phyloP scores from a whole-genome alignment of 2,888 invertebrate species.

The Mystacides longicornis region DNA sequence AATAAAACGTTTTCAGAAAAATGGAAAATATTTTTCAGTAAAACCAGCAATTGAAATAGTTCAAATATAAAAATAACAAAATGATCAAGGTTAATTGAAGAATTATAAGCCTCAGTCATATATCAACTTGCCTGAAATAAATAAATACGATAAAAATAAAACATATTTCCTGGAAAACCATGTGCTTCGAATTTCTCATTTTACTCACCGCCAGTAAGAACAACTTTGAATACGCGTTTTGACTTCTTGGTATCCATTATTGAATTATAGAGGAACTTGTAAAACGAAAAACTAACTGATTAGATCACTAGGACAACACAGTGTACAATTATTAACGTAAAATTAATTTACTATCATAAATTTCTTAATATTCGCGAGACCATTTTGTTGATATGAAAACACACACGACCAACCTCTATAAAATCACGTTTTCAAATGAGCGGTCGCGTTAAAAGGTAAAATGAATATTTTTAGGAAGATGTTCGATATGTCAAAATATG shows the following conservation, averaged over 20 bases:
- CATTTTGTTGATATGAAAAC: slow-evolving; percentile 16
- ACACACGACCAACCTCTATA: slow-evolving; percentile 3
- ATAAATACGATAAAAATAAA: neutral
- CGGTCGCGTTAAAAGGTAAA: no score
- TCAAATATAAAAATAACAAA: no score
- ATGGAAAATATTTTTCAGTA: no score
- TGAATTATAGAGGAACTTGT: slow-evolving; percentile 10
- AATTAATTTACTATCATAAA: slow-evolving; percentile 18
- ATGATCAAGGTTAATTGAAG: no score
- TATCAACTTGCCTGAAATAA: neutral
- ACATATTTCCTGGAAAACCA: slow-evolving; percentile 12
- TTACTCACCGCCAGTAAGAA: slow-evolving; percentile 80
- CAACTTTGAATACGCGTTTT: slow-evolving; percentile 75
- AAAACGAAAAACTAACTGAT: slow-evolving; percentile 6
- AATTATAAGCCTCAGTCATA: no score
- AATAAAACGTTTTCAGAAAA: no score
- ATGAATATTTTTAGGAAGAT: no score
- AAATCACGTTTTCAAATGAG: slow-evolving; percentile 14
- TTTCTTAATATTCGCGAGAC: slow-evolving; percentile 7
- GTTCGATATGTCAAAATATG: no score
- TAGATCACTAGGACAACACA: slow-evolving; percentile 11
- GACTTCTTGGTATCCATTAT: slow-evolving; percentile 46
- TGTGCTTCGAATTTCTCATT: slow-evolving; percentile 13
- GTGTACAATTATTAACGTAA: neutral
- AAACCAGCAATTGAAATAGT: no score